Percentiles rank a stretch among this genome's conserved stretches.
These are phyloP conservation scores for Lethrus apterus DNA, from an alignment of 1,140 invertebrate species.

Conservation along the genomic window DNA sequence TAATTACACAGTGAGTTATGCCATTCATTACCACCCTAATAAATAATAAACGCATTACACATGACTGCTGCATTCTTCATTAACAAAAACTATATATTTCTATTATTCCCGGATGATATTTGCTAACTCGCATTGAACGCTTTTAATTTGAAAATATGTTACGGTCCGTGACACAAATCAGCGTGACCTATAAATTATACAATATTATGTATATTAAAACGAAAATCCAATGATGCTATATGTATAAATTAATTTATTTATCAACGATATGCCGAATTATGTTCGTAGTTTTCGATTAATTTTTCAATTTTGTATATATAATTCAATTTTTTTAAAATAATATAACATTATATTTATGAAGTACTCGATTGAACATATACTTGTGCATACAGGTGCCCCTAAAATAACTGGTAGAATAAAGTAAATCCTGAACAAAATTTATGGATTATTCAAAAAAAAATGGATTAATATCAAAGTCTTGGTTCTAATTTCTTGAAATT, in stretches of 20 bases:
- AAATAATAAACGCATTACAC: conserved; percentile 40
- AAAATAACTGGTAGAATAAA: too few relatives aligned
- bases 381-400: too few relatives aligned
- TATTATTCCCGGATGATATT: conserved; percentile 35
- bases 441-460: too few relatives aligned
- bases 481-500: too few relatives aligned
- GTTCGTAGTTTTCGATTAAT: too few relatives aligned
- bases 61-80: conserved; percentile 37
- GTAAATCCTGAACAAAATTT: too few relatives aligned
- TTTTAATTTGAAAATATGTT: conserved; percentile 34
- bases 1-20: conserved; percentile 40
- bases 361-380: too few relatives aligned
- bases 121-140: conserved; percentile 24
- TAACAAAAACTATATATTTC: conserved; percentile 41
- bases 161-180: conserved; percentile 13
- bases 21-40: conserved; percentile 37
- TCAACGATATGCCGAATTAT: too few relatives aligned
- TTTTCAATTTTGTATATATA: too few relatives aligned
- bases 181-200: conserved; percentile 13
- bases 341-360: too few relatives aligned
- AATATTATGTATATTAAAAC: conserved; percentile 12
- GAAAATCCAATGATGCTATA: conserved; percentile 12
- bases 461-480: too few relatives aligned
- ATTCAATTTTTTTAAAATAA: too few relatives aligned
- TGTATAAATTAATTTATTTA: conserved; percentile 15